Percentiles rank a stretch among this genome's conserved stretches.
Evolutionary conservation across 2,888 invertebrate genomes (phyloP).

Genomic region (Drosophila mimetica): DNA sequence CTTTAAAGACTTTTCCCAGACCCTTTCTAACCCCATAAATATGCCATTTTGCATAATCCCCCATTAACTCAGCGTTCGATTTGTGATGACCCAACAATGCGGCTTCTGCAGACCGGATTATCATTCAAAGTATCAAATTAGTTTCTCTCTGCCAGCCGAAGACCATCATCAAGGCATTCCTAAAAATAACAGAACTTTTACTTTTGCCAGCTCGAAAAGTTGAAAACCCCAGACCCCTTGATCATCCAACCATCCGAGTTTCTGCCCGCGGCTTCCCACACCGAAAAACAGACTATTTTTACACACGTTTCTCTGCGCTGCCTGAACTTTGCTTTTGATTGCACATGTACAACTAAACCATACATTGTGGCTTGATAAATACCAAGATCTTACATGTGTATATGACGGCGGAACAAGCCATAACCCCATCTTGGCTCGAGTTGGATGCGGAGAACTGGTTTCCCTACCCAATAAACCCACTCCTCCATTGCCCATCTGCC

Average conservation of each 20-base stretch:
- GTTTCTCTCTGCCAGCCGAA: constrained; percentile 10
- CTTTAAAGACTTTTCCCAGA: background rate
- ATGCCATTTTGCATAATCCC: constrained; percentile 23
- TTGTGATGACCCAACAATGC: constrained; percentile 31
- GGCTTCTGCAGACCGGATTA: constrained; percentile 21
- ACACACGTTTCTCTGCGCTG: constrained; percentile 54
- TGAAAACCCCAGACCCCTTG: constrained; percentile 8
- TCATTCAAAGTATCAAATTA: constrained; percentile 13
- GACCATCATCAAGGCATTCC: constrained; percentile 54
- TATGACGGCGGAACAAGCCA: constrained; percentile 74
- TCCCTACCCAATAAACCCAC: constrained; percentile 29
- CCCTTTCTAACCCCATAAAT: constrained; percentile 1
- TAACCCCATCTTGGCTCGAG: constrained; percentile 49
- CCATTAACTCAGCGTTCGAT: constrained; percentile 27
- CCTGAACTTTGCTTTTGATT: constrained; percentile 50
- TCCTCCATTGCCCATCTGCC: constrained; percentile 24
- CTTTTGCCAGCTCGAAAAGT: constrained; percentile 61
- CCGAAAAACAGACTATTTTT: constrained; percentile 63
- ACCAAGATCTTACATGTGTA: constrained; percentile 59
- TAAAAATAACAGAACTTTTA: constrained; percentile 68
- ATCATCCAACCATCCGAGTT: constrained; percentile 17
- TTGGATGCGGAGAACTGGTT: constrained; percentile 56
- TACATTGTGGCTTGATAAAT: constrained; percentile 64
- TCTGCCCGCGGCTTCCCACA: constrained; percentile 21
- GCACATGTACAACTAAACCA: constrained; percentile 49